Evolutionary conservation across 2,888 invertebrate species (phyloP).

Genomic region (Mythimna pallens): DNA sequence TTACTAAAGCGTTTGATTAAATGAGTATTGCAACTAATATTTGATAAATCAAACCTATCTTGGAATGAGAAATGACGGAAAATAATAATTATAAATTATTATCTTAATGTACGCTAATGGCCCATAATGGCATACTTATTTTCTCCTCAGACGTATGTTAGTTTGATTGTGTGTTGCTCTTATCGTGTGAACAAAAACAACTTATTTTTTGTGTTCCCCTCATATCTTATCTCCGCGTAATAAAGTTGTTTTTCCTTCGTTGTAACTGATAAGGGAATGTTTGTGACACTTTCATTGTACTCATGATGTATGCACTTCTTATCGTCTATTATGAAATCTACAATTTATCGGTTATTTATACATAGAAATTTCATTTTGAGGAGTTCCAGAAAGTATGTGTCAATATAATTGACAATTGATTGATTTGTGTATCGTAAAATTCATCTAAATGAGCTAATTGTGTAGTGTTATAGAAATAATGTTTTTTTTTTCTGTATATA

Average conservation of each 20-base stretch:
- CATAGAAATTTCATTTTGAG: background rate
- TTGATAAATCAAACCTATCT: background rate
- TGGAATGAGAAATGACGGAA: slow-evolving; percentile 3
- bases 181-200: slow-evolving; percentile 52
- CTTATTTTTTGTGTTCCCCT: slow-evolving; percentile 38
- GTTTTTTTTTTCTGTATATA: background rate
- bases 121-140: slow-evolving; percentile 21
- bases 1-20: background rate
- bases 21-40: background rate
- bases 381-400: slow-evolving; percentile 14
- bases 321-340: slow-evolving; percentile 51
- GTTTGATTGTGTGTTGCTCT: slow-evolving; percentile 15
- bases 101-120: slow-evolving; percentile 19
- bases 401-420: background rate
- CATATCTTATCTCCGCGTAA: slow-evolving; percentile 56
- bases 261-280: slow-evolving; percentile 39
- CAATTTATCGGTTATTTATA: slow-evolving; percentile 19
- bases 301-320: slow-evolving; percentile 46
- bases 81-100: slow-evolving; percentile 22
- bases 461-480: background rate
- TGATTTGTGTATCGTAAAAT: background rate
- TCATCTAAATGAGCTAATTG: slow-evolving; percentile 11
- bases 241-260: slow-evolving; percentile 58
- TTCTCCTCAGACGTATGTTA: slow-evolving; percentile 11
- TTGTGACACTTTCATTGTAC: slow-evolving; percentile 43